Base-by-base conservation (phyloP, 2,888 invertebrate species). In the Latheticus oryzae region DNA sequence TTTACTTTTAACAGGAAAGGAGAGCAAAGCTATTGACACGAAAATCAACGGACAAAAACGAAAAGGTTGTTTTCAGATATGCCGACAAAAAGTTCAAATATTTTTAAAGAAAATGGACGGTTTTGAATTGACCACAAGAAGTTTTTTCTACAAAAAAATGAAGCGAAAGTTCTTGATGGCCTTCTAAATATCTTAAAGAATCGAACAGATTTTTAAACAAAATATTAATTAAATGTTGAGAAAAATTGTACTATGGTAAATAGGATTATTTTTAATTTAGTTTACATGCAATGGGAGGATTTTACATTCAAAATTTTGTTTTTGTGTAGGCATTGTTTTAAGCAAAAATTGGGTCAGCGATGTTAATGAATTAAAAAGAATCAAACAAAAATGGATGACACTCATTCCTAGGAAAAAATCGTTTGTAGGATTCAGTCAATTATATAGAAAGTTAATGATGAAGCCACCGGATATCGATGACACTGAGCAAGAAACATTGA, bases 201-300 rank as follows among this genome's bases (percentile, higher is more conserved):
- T 32, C 5, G 32, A 13, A 32, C 11, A 7, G 2, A 3, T n/a
- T 3, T 5, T 3, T n/a, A n/a, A 7, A 32, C 16, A 30, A 26
- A 26, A 9, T 30, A 11, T 4, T 5, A 11, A 30, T 12, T 30
- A n/a, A n/a, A 30, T 30, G 30, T 30, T 30, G n/a, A n/a, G n/a
- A n/a, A n/a, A n/a, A n/a, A n/a, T n/a, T n/a, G n/a, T n/a, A n/a
- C n/a, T 32, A 32, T 32, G 32, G 5, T 32, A 32, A 32, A 13
- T 11, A 32, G 32, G 5, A 5, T 38, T 8, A 21, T 38, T 13
- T 8, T 21, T 11, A 19, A 19, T 19, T 38, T 12, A 19, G 8
- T 3, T 23, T 8, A 40, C 42, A 42, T 26, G 42, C 8, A 42
- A 42, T 42, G 42, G 42, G 42, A 42, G 42, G 42, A 42, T 42